phyloP scores from a whole-genome alignment of 2,888 invertebrate species.

The Harmothoe impar region DNA sequence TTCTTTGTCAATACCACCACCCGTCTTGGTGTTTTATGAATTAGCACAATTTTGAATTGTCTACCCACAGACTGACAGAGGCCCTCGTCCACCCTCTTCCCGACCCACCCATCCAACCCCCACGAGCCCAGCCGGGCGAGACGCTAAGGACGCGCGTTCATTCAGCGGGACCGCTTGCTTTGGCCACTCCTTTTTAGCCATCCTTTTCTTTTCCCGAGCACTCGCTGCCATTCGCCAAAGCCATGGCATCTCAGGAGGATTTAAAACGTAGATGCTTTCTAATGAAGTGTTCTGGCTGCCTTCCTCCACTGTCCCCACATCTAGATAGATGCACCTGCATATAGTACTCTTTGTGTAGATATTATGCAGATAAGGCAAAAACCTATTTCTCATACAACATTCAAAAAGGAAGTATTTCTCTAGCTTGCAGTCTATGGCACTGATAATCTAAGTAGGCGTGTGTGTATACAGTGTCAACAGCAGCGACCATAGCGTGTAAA shows the following conservation, averaged over 20 bases:
- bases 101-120: not conserved
- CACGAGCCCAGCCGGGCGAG: not conserved
- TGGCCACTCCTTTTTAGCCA: not conserved
- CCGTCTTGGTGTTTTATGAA: slow-evolving; percentile 24
- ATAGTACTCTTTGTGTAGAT: not conserved
- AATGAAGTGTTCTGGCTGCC: not conserved
- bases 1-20: not conserved
- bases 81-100: not conserved
- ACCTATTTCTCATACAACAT: no score
- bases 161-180: not conserved
- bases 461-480: no score
- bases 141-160: slow-evolving; percentile 26
- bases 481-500: no score
- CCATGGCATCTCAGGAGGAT: not conserved
- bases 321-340: not conserved
- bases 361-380: no score
- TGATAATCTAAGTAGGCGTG: no score
- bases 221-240: not conserved
- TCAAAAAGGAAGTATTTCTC: no score
- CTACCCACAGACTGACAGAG: not conserved
- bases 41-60: slow-evolving; percentile 45
- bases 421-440: no score
- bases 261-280: slow-evolving; percentile 6
- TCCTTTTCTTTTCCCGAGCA: not conserved
- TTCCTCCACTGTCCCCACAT: not conserved